Conservation (phyloP, 2,113 vertebrate species). For the Azemiops feae region DNA sequence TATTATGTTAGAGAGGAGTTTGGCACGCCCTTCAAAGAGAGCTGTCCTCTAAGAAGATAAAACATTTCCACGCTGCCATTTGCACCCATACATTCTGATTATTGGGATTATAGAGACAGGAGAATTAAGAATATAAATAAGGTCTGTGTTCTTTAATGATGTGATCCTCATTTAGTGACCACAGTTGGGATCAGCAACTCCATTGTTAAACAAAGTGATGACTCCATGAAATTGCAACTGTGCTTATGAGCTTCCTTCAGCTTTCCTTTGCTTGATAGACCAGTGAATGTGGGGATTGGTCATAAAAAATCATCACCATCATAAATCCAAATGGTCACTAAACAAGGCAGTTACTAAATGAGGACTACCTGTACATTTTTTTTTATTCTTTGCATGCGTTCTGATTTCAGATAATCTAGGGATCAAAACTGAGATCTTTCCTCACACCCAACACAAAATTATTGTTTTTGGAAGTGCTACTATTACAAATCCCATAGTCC, state of each 20-base stretch:
- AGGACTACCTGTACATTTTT: background rate
- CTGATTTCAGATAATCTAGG: conserved; percentile 21
- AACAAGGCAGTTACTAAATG: background rate
- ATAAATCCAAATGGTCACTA: background rate
- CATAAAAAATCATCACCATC: background rate
- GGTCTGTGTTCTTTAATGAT: background rate
- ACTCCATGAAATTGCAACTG: background rate
- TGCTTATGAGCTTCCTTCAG: background rate
- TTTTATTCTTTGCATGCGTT: background rate
- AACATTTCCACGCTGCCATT: background rate
- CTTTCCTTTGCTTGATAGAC: background rate
- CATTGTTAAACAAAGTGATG: background rate
- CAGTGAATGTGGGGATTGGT: background rate
- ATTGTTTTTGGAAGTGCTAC: background rate
- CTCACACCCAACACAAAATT: background rate
- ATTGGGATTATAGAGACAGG: background rate
- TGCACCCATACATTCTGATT: background rate
- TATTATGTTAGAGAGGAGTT: background rate
- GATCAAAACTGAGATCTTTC: background rate
- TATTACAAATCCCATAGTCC: background rate
- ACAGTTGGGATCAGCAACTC: background rate
- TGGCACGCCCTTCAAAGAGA: background rate
- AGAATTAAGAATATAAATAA: background rate
- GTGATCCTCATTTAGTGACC: background rate
- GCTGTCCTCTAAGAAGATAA: background rate